Percentiles rank a stretch among this genome's conserved stretches.
phyloP scores from a whole-genome alignment of 2,888 invertebrate genomes.

The Drosophila putrida region DNA sequence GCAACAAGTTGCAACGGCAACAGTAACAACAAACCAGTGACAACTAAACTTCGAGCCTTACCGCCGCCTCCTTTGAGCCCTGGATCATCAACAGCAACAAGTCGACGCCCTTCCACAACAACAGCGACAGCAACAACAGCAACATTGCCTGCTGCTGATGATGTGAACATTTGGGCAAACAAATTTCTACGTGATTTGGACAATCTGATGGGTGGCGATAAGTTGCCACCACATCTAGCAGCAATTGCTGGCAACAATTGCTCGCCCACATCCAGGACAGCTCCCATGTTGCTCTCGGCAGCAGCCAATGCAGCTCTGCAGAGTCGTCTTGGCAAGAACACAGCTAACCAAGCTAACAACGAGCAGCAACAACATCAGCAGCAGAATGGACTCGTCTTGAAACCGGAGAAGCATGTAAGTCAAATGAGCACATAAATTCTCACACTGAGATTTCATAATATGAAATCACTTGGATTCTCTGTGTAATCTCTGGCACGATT shows the following conservation, averaged over 20 bases:
- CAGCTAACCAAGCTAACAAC: slow-evolving; percentile 24
- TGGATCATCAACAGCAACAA: neutral
- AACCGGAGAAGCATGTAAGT: slow-evolving; percentile 85
- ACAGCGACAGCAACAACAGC: slow-evolving; percentile 42
- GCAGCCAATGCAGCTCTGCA: slow-evolving; percentile 82
- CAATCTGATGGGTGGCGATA: slow-evolving; percentile 84
- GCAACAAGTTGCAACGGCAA: slow-evolving; percentile 42
- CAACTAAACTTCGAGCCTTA: slow-evolving; percentile 78
- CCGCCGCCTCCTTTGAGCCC: slow-evolving; percentile 69
- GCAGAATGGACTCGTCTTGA: slow-evolving; percentile 81
- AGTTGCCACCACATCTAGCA: slow-evolving; percentile 68
- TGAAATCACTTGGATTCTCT: slow-evolving; percentile 38
- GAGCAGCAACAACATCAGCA: slow-evolving; percentile 44
- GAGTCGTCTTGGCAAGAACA: slow-evolving; percentile 75
- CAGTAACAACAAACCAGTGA: slow-evolving; percentile 60
- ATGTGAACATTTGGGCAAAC: slow-evolving; percentile 85
- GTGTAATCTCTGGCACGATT: slow-evolving; percentile 65
- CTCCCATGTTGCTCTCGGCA: slow-evolving; percentile 80
- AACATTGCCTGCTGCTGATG: slow-evolving; percentile 66
- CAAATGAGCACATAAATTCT: slow-evolving; percentile 53
- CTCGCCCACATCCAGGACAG: slow-evolving; percentile 74
- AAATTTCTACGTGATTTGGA: slow-evolving; percentile 85
- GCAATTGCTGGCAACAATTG: slow-evolving; percentile 43
- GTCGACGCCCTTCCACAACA: slow-evolving; percentile 22
- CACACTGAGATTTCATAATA: slow-evolving; percentile 48